phyloP scores from a whole-genome alignment of 2,888 invertebrate genomes.

The Panopea generosa region DNA sequence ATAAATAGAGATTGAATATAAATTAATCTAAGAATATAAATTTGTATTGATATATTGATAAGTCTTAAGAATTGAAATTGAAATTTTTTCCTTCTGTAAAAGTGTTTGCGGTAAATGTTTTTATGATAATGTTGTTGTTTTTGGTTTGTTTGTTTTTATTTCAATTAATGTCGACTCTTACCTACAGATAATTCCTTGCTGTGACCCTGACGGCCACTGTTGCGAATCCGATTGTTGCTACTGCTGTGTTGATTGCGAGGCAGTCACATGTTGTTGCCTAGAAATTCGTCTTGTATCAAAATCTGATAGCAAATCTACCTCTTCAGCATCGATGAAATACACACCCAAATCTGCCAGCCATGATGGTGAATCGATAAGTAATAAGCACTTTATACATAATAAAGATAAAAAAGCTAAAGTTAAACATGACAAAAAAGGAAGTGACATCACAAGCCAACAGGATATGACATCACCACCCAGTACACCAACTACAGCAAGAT shows the following conservation, averaged over 20 bases:
- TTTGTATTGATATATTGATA: too few species aligned
- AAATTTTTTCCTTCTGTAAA: too few species aligned
- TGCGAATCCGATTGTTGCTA: slow-evolving; percentile 24
- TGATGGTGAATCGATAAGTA: not conserved
- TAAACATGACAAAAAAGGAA: not conserved
- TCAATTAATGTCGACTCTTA: too few species aligned
- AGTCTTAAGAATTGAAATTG: too few species aligned
- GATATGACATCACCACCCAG: slow-evolving; percentile 1
- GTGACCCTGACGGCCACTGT: not conserved
- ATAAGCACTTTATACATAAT: not conserved
- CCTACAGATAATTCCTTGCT: slow-evolving; percentile 1
- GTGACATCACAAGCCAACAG: too few species aligned
- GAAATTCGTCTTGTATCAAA: slow-evolving; percentile 57
- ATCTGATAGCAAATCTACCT: not conserved
- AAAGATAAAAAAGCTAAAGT: not conserved
- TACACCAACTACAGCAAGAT: slow-evolving; percentile 26
- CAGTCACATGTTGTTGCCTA: slow-evolving; percentile 53
- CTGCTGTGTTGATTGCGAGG: slow-evolving; percentile 46
- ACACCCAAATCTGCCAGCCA: not conserved
- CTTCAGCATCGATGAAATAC: not conserved
- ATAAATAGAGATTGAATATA: too few species aligned
- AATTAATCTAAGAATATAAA: too few species aligned
- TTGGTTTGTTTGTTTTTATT: too few species aligned
- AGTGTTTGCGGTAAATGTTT: too few species aligned
- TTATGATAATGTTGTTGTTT: too few species aligned